Conservation (phyloP, 2,113 vertebrate species). For the Rhynchomys soricoides region DNA sequence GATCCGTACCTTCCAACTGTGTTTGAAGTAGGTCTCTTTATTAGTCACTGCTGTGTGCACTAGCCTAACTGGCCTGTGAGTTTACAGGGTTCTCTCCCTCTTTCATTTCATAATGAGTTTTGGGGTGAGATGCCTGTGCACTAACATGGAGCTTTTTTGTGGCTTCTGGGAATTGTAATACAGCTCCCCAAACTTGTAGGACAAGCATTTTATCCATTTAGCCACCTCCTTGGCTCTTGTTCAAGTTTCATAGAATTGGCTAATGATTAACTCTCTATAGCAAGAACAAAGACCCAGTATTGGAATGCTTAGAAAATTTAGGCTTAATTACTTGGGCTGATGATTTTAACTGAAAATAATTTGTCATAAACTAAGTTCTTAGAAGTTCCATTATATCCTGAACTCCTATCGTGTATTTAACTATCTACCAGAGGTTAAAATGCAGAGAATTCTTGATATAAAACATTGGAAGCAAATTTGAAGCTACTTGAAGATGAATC, state of each 20-base stretch:
- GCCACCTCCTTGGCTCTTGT: background rate
- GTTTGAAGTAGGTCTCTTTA: background rate
- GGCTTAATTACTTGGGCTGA: background rate
- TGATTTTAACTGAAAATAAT: too few species aligned
- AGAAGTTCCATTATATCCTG: background rate
- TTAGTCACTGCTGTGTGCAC: background rate
- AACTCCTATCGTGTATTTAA: constrained; percentile 1
- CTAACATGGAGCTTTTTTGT: background rate
- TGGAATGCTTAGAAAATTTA: constrained; percentile 28
- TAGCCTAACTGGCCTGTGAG: background rate
- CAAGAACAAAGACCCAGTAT: background rate
- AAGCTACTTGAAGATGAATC: constrained; percentile 24
- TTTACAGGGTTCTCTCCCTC: background rate
- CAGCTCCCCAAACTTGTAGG: background rate
- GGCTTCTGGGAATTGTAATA: background rate
- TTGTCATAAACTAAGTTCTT: background rate
- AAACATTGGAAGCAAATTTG: constrained; percentile 37
- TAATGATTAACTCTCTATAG: background rate
- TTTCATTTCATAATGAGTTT: background rate
- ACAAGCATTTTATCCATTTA: too few species aligned
- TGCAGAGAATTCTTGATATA: background rate
- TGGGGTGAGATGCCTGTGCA: background rate
- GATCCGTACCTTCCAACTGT: background rate
- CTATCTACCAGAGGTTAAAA: background rate
- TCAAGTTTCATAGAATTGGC: background rate